Percentiles rank a stretch among this genome's conserved stretches.
Conservation (phyloP, 2,113 vertebrate species). For the Picathartes gymnocephalus region DNA sequence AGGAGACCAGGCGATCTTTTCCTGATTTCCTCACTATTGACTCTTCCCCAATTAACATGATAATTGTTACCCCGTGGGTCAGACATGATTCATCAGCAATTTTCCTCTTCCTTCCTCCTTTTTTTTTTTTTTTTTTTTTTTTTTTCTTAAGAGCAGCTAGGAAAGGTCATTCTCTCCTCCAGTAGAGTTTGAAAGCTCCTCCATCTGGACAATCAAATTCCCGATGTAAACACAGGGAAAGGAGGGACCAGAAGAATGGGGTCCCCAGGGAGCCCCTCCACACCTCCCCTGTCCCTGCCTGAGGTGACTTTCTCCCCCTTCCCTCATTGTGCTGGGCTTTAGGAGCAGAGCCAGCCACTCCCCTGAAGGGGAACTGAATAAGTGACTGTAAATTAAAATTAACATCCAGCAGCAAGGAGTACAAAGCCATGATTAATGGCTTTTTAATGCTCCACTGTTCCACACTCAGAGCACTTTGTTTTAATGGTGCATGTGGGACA, state of each 20-base stretch:
- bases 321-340: slow-evolving; percentile 31
- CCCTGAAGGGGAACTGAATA: slow-evolving; percentile 19
- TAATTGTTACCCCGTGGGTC: slow-evolving; percentile 12
- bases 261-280: slow-evolving; percentile 14
- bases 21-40: not conserved
- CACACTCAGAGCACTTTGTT: slow-evolving; percentile 22
- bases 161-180: slow-evolving; percentile 43
- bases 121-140: not conserved
- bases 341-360: slow-evolving; percentile 47
- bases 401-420: slow-evolving; percentile 57
- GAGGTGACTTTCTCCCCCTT: slow-evolving; percentile 19
- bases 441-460: slow-evolving; percentile 30
- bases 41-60: not conserved
- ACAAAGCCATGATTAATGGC: slow-evolving; percentile 63
- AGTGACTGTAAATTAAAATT: slow-evolving; percentile 65
- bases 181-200: not conserved
- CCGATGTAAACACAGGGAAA: slow-evolving; percentile 28
- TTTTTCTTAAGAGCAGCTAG: not conserved
- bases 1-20: not conserved
- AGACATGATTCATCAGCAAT: slow-evolving; percentile 66
- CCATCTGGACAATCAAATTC: slow-evolving; percentile 51
- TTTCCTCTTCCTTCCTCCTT: not conserved
- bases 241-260: not conserved
- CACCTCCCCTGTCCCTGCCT: not conserved
- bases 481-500: not conserved